phyloP scores from a whole-genome alignment of 2,888 invertebrate species.

The Galeruca laticollis region DNA sequence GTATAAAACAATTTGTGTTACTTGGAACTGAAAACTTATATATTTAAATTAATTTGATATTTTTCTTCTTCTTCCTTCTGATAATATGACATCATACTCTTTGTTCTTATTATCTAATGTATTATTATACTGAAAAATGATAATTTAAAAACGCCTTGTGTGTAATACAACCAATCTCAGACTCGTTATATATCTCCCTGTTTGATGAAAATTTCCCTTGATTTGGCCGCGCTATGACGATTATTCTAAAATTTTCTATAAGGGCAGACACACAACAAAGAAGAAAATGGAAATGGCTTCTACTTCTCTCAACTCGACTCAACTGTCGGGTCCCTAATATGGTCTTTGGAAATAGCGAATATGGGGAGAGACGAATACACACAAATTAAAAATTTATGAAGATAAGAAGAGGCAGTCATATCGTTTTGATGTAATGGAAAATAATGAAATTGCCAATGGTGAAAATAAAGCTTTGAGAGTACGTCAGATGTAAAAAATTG shows the following conservation, averaged over 20 bases:
- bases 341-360: conserved; percentile 44
- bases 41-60: too few species aligned
- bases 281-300: conserved; percentile 37
- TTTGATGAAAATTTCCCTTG: conserved; percentile 19
- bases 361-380: conserved; percentile 42
- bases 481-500: conserved; percentile 41
- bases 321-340: conserved; percentile 35
- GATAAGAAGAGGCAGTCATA: conserved; percentile 43
- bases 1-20: too few species aligned
- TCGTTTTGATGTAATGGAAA: conserved; percentile 44
- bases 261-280: conserved; percentile 36
- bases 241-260: conserved; percentile 28
- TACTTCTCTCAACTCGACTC: conserved; percentile 21
- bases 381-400: conserved; percentile 47
- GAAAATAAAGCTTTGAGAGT: conserved; percentile 40
- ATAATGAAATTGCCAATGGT: conserved; percentile 42
- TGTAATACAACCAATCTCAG: conserved; percentile 11
- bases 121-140: neutral
- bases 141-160: neutral
- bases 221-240: conserved; percentile 35
- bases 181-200: conserved; percentile 11
- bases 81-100: too few species aligned
- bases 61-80: too few species aligned
- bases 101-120: neutral
- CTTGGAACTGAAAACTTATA: too few species aligned